phyloP scores from a whole-genome alignment of 1,140 invertebrate species.

The Pentalonia nigronervosa region DNA sequence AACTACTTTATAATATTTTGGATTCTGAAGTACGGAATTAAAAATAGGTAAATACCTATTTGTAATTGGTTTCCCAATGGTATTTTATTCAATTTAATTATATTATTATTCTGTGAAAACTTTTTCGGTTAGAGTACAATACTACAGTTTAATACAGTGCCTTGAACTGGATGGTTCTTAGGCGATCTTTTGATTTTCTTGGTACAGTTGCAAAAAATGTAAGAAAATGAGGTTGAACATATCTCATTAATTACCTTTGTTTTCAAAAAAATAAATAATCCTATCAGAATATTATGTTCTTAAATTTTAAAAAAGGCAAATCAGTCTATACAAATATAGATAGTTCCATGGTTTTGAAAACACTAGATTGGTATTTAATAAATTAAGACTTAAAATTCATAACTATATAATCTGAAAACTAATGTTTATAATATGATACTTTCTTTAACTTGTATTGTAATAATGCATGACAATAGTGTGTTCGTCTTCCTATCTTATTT shows the following conservation, averaged over 20 bases:
- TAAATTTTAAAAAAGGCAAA: neutral
- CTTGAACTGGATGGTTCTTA: too few species aligned
- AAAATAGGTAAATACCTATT: neutral
- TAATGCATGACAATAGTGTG: constrained; percentile 28
- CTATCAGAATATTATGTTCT: too few species aligned
- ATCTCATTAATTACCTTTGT: too few species aligned
- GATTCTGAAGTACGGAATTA: neutral
- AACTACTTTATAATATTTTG: neutral
- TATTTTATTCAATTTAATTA: neutral
- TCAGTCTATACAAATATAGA: neutral
- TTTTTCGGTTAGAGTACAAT: too few species aligned
- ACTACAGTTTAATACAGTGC: too few species aligned
- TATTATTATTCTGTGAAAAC: neutral
- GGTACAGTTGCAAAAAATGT: too few species aligned
- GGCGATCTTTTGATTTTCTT: too few species aligned
- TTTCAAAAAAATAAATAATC: too few species aligned
- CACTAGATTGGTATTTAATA: neutral
- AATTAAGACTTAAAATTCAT: neutral
- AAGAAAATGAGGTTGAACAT: too few species aligned
- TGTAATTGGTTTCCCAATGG: neutral
- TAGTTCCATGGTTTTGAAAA: neutral
- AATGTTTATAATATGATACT: neutral
- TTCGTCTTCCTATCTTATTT: constrained; percentile 25
- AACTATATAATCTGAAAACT: neutral
- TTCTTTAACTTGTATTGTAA: neutral